Conservation (phyloP, 2,797 vertebrate species). For the Paramormyrops hopkinsi region DNA sequence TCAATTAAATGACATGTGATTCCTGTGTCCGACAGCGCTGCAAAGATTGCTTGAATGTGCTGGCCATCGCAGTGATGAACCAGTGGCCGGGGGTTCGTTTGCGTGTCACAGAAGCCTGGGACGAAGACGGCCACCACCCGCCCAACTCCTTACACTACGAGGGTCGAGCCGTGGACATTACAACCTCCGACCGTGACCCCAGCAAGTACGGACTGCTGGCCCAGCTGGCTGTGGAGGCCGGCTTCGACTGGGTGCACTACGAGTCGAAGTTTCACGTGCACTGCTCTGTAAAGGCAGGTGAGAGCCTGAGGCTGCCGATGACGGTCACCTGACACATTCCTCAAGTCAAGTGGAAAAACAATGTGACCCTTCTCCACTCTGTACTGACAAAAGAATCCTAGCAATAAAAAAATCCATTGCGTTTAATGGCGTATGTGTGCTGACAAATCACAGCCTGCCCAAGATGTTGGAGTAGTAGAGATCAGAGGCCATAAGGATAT, state of each 20-base stretch:
- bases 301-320: slow-evolving; percentile 23
- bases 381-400: not conserved
- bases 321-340: not conserved
- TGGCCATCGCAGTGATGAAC: slow-evolving; percentile 96
- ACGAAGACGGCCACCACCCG: slow-evolving; percentile 92
- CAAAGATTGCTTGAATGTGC: slow-evolving; percentile 85
- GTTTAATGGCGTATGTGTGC: not conserved
- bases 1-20: slow-evolving; percentile 13
- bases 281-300: slow-evolving; percentile 96
- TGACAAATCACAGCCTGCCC: not conserved
- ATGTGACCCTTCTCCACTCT: not conserved
- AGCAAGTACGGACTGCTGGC: slow-evolving; percentile 92
- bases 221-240: slow-evolving; percentile 90
- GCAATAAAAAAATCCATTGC: not conserved
- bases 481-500: not conserved
- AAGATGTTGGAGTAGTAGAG: not conserved
- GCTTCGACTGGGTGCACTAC: slow-evolving; percentile 98
- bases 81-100: slow-evolving; percentile 92
- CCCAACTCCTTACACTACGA: slow-evolving; percentile 91
- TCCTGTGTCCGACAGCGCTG: slow-evolving; percentile 67
- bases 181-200: slow-evolving; percentile 85
- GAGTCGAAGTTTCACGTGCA: slow-evolving; percentile 94
- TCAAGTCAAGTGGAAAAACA: not conserved
- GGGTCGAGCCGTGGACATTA: slow-evolving; percentile 92
- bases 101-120: slow-evolving; percentile 95